Base-by-base conservation (phyloP, 1,140 invertebrate genomes). In the Caenorhabditis brenneri region DNA sequence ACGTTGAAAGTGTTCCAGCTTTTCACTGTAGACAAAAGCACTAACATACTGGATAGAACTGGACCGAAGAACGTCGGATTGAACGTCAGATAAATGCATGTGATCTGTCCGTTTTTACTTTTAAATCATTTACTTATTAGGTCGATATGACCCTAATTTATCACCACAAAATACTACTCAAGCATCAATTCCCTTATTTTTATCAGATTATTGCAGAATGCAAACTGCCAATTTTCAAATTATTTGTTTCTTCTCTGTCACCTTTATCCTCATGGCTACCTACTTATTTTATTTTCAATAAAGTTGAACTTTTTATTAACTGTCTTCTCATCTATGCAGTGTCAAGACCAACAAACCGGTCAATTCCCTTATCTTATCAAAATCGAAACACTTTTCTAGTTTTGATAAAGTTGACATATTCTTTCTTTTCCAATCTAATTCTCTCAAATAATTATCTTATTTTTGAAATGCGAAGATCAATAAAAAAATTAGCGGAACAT, bases 281-380 rank as follows among this genome's bases (percentile, higher is more conserved):
- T n/a, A n/a, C 12, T 12, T 65, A 12, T n/a, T 74, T 74, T 46
- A n/a, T n/a, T 36, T 36, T 27, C 65, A 74, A 74, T 74, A 74
- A 74, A 74, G n/a, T 22, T 42, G 12, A 42, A 24, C n/a, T 74
- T 74, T 74, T n/a, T 22, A 74, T 4, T 29, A 16, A 51, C 49
- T 51, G 15, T 12, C 1, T n/a, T 10, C 24, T 55, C 22, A 22
- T 7, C 22, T 24, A 12, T 27, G 10, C 53, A 29, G 2, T n/a
- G n/a, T 24, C 24, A n/a, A 55, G 22, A 55, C 53, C 6, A 15
- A 10, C 9, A 55, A 55, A 74, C 36, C 42, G 65, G 65, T 74
- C 65, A 74, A 42, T 42, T 74, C 29, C 36, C 65, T 74, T 74
- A 74, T 74, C 65, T 74, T 74, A 74, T 74, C 65, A 74, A 4